phyloP scores from a whole-genome alignment of 2,888 invertebrate genomes.

The Agriopis leucophaearia region DNA sequence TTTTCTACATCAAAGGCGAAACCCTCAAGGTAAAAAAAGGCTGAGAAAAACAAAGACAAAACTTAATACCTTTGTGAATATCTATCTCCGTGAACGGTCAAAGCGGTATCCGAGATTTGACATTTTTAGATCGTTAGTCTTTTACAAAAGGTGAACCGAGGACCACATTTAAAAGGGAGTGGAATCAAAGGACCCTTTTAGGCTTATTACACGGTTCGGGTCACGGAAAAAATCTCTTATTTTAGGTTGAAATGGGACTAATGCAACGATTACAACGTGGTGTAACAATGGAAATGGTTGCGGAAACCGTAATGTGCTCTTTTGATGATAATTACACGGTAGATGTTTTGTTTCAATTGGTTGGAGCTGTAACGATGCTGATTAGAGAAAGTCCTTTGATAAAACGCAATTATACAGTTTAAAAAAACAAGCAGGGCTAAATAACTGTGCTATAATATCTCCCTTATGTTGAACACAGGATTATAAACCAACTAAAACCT shows the following conservation, averaged over 20 bases:
- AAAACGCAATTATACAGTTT: too few species aligned
- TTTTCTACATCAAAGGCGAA: conserved; percentile 36
- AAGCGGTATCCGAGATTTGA: conserved; percentile 60
- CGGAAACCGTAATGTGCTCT: conserved; percentile 21
- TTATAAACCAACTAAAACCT: too few species aligned
- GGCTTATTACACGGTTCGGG: conserved; percentile 75
- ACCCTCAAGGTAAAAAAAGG: conserved; percentile 36
- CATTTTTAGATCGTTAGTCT: conserved; percentile 65
- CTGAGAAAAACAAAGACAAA: conserved; percentile 49
- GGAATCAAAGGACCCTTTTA: conserved; percentile 77
- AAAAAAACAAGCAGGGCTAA: too few species aligned
- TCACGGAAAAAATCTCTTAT: conserved; percentile 56
- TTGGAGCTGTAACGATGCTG: background rate
- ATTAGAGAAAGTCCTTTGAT: background rate
- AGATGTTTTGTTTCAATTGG: conserved; percentile 19
- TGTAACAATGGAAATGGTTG: conserved; percentile 24
- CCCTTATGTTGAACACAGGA: too few species aligned
- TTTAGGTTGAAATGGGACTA: conserved; percentile 40
- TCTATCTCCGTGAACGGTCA: conserved; percentile 53
- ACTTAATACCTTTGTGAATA: conserved; percentile 59
- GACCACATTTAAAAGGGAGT: conserved; percentile 69
- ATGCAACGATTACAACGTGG: conserved; percentile 34
- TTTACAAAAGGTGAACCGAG: conserved; percentile 71
- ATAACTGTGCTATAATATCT: too few species aligned
- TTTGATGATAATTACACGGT: conserved; percentile 29